Conservation (phyloP, 2,888 invertebrate species). For the Venustoraphidia nigricollis region DNA sequence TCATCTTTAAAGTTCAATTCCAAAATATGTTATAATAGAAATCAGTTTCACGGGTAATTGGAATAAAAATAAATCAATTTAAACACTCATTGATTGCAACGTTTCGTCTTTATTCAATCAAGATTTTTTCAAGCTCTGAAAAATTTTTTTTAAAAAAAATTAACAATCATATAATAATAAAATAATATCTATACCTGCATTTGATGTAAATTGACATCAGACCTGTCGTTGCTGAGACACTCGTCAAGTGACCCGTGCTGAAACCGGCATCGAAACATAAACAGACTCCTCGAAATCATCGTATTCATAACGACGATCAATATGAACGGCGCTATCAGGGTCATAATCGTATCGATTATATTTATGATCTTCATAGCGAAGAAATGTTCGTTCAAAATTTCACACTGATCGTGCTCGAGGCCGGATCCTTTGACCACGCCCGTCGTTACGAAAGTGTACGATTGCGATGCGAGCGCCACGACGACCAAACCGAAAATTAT, state of each 20-base stretch:
- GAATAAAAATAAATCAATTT: too few species aligned
- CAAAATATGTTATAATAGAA: too few species aligned
- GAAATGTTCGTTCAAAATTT: slow-evolving; percentile 32
- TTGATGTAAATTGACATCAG: slow-evolving; percentile 28
- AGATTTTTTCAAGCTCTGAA: too few species aligned
- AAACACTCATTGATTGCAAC: too few species aligned
- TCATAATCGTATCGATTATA: slow-evolving; percentile 41
- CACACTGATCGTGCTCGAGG: slow-evolving; percentile 25
- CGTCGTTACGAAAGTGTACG: slow-evolving; percentile 30
- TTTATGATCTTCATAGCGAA: slow-evolving; percentile 37
- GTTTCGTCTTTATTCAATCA: too few species aligned
- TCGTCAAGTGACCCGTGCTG: slow-evolving; percentile 22
- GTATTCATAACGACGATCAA: slow-evolving; percentile 46
- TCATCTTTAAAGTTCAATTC: too few species aligned
- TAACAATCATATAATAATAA: too few species aligned
- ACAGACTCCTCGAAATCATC: slow-evolving; percentile 38
- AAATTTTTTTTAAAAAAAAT: background rate
- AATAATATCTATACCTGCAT: slow-evolving; percentile 24
- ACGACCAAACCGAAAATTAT: slow-evolving; percentile 30
- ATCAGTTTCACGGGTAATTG: too few species aligned
- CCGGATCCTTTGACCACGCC: slow-evolving; percentile 19
- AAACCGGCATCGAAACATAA: slow-evolving; percentile 30
- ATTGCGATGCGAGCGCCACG: slow-evolving; percentile 26
- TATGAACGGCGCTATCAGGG: slow-evolving; percentile 42
- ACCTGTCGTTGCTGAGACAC: slow-evolving; percentile 22